Conservation (phyloP, 2,113 vertebrate species). For the Fregata magnificens region DNA sequence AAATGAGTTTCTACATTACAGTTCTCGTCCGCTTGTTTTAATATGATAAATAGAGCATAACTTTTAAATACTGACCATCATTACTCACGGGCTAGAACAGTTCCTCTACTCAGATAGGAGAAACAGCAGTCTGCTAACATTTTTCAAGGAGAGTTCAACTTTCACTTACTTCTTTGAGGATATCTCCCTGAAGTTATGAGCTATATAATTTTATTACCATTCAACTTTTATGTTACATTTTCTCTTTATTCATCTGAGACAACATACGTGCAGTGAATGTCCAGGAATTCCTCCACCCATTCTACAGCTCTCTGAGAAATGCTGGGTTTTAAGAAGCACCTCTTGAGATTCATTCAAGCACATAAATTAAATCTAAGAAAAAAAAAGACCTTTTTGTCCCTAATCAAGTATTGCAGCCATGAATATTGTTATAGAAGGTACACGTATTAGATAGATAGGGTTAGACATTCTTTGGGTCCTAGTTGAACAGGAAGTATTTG, state of each 20-base stretch:
- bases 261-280: neutral
- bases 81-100: neutral
- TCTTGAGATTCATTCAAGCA: neutral
- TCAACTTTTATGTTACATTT: neutral
- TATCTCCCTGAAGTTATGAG: neutral
- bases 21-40: neutral
- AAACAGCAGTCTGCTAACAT: neutral
- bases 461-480: neutral
- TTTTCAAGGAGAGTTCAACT: neutral
- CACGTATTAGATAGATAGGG: neutral
- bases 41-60: neutral
- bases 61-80: neutral
- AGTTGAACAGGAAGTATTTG: neutral
- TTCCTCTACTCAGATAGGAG: neutral
- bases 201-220: neutral
- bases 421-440: neutral
- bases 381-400: neutral
- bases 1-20: neutral
- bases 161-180: neutral
- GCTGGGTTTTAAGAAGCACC: neutral
- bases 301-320: neutral
- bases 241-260: neutral
- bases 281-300: neutral
- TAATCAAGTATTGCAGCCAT: neutral
- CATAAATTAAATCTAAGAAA: neutral